Base-by-base conservation (phyloP, 1,140 invertebrate species). In the Phymastichus coffea region DNA sequence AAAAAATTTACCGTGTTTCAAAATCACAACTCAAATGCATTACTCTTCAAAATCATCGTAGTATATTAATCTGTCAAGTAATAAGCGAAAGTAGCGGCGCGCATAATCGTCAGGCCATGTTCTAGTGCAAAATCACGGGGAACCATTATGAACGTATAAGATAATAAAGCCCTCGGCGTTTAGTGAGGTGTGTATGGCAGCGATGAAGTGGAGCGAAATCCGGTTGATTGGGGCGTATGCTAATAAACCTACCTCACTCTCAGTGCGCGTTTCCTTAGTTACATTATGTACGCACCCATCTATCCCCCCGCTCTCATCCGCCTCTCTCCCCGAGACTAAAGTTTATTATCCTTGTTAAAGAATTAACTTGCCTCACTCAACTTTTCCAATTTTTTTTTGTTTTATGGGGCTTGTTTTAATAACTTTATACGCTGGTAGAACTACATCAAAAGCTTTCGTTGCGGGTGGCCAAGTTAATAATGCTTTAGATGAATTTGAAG, bases 231-330 rank as follows among this genome's bases (percentile, higher is more conserved):
- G n/a, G n/a, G 61, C 63, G 61, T 68, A 58, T 66, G 60, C 65
- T 68, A 67, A 69, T 71, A 71, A 68, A 68, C 65, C 67, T 61
- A 59, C 66, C 65, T 64, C 57, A 15, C 17, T 15, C 57, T 41
- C n/a, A n/a, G n/a, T n/a, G n/a, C 35, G 58, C 58, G 68, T 71
- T 71, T 70, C 66, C 70, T 69, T 66, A 68, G 65, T 68, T 71
- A 66, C 56, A 69, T 69, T 68, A 67, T 61, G 65, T 61, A 67
- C 26, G 20, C 22, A 43, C n/a, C n/a, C n/a, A n/a, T 43, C 19
- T 22, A 43, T 9, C 3, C 3, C 25, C 43, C 37, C 35, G n/a
- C 41, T 43, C 17, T 20, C 14, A 30, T 7, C 17, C 23, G 17
- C 44, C 44, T 25, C 17, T 0, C 17, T 3, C 22, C 12, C 65